Percentiles rank a stretch among this genome's conserved stretches.
Conservation (phyloP, 1,140 invertebrate genomes). For the Metaphire vulgaris region DNA sequence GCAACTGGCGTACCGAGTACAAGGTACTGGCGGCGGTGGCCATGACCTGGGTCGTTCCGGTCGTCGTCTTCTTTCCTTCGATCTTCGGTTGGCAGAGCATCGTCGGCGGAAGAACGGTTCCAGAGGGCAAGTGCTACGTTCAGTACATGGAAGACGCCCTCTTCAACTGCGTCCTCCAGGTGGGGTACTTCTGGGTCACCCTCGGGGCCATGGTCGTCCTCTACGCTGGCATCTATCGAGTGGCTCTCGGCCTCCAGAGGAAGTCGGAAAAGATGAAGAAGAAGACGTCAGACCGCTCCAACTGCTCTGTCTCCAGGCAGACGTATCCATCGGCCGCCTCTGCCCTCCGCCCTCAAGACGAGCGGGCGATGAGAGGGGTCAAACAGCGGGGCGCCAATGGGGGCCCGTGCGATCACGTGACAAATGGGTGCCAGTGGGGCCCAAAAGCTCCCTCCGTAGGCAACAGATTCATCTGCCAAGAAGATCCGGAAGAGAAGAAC, state of each 20-base stretch:
- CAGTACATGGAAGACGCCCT: conserved; percentile 92
- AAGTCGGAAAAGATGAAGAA: conserved; percentile 69
- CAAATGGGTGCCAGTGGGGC: too few species aligned
- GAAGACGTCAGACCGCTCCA: conserved; percentile 56
- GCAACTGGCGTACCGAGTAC: conserved; percentile 91
- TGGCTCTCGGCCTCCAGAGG: conserved; percentile 96
- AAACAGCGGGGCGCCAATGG: too few species aligned
- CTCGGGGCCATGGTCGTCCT: too few species aligned
- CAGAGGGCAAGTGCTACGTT: conserved; percentile 80
- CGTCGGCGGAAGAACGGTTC: conserved; percentile 65
- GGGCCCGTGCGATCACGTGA: too few species aligned
- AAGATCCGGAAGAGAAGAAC: too few species aligned
- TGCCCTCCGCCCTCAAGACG: too few species aligned
- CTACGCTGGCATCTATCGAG: conserved; percentile 93
- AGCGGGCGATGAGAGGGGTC: too few species aligned
- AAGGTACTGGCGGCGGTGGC: conserved; percentile 79
- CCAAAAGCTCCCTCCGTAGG: too few species aligned
- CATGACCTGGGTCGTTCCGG: conserved; percentile 91
- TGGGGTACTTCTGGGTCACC: too few species aligned
- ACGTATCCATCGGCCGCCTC: too few species aligned
- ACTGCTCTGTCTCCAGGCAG: too few species aligned
- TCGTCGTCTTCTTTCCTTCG: conserved; percentile 91
- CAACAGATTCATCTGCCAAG: too few species aligned
- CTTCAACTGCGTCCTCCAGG: conserved; percentile 95
- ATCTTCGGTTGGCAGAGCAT: conserved; percentile 99